Evolutionary conservation across 2,797 vertebrate genomes (phyloP).

Genomic region (Fundulus diaphanus): DNA sequence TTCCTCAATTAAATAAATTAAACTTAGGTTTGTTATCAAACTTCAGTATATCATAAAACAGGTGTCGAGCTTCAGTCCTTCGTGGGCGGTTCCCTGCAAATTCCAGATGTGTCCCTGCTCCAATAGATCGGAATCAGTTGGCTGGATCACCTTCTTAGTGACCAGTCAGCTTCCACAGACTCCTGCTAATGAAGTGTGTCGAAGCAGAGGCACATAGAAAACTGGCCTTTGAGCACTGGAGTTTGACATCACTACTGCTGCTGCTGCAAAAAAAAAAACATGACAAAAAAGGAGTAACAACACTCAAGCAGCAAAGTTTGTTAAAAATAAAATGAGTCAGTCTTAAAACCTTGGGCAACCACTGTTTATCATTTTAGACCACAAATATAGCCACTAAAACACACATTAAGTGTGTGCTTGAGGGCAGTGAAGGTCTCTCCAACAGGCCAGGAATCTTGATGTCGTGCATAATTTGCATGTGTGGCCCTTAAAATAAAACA

Average conservation of each 20-base stretch:
- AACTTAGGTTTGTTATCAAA: background rate
- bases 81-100: too few species aligned
- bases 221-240: background rate
- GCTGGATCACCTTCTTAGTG: background rate
- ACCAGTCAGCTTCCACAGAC: background rate
- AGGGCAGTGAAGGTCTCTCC: background rate
- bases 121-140: background rate
- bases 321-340: background rate
- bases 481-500: background rate
- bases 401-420: background rate
- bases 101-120: background rate
- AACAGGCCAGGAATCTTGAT: background rate
- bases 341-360: background rate
- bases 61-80: background rate
- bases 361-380: too few species aligned
- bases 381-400: background rate
- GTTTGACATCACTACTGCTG: background rate
- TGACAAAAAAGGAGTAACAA: background rate
- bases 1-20: background rate
- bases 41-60: background rate
- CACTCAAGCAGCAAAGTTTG: background rate
- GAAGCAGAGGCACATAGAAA: background rate
- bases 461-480: background rate
- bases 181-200: background rate
- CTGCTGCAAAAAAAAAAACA: too few species aligned